Conservation (phyloP, 2,113 vertebrate species). For the Silurus glanis region DNA sequence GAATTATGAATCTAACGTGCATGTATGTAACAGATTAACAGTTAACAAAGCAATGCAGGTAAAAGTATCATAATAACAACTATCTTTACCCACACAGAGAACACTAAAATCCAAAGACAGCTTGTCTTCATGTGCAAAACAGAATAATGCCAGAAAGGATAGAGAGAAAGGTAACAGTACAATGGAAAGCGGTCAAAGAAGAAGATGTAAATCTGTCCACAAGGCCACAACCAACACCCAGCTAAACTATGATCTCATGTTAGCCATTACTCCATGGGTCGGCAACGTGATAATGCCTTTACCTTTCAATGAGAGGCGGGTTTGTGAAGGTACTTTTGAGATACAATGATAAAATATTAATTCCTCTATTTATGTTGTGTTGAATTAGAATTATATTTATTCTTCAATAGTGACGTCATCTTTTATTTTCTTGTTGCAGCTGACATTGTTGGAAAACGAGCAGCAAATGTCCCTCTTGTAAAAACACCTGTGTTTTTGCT, state of each 20-base stretch:
- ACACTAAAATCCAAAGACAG: neutral
- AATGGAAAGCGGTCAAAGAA: neutral
- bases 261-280: conserved; percentile 81
- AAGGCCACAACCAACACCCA: neutral
- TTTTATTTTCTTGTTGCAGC: conserved; percentile 58
- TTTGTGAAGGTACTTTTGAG: conserved; percentile 64
- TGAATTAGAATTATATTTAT: neutral
- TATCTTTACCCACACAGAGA: neutral
- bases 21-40: neutral
- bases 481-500: conserved; percentile 79
- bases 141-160: neutral
- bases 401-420: neutral
- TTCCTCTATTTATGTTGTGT: neutral
- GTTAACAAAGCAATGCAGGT: neutral
- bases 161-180: neutral
- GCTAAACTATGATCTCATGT: conserved; percentile 69
- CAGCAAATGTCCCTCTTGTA: conserved; percentile 49
- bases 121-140: neutral
- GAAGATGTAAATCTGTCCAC: neutral
- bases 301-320: neutral
- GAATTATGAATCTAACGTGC: neutral
- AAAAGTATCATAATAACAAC: neutral
- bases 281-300: conserved; percentile 72
- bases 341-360: neutral
- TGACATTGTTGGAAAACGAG: conserved; percentile 64